Conservation (phyloP, 2,888 invertebrate genomes). For the Pachymerium ferrugineum region DNA sequence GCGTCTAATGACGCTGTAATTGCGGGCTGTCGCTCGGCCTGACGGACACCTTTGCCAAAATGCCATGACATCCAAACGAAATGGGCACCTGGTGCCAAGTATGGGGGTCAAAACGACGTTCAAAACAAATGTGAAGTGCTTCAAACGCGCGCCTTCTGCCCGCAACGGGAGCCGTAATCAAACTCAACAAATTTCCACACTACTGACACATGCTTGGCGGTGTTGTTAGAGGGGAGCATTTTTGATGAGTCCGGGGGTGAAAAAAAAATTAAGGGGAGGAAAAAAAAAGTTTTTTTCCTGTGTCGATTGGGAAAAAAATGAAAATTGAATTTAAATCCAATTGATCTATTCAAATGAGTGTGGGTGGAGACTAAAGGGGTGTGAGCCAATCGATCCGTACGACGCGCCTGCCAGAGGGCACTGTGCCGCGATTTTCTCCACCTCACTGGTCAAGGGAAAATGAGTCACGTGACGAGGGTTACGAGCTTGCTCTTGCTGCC, state of each 20-base stretch:
- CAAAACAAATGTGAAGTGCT: slow-evolving; percentile 4
- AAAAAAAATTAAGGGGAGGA: neutral
- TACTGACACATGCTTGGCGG: neutral
- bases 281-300: neutral
- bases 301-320: neutral
- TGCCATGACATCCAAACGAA: slow-evolving; percentile 2
- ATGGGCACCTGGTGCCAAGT: slow-evolving; percentile 17
- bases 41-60: slow-evolving; percentile 23
- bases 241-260: neutral
- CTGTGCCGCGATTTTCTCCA: slow-evolving; percentile 14
- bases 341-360: neutral
- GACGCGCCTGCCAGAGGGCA: slow-evolving; percentile 6
- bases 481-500: slow-evolving; percentile 15
- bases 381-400: slow-evolving; percentile 10
- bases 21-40: slow-evolving; percentile 23
- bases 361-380: slow-evolving; percentile 12
- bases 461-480: slow-evolving; percentile 17
- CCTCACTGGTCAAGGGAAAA: slow-evolving; percentile 18
- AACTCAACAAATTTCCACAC: slow-evolving; percentile 17
- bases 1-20: slow-evolving; percentile 29
- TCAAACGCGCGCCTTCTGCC: neutral
- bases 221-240: neutral
- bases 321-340: slow-evolving; percentile 1
- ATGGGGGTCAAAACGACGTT: slow-evolving; percentile 10
- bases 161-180: slow-evolving; percentile 16